Conservation (phyloP, 2,113 vertebrate genomes). For the Cryptoleucopteryx plumbea region DNA sequence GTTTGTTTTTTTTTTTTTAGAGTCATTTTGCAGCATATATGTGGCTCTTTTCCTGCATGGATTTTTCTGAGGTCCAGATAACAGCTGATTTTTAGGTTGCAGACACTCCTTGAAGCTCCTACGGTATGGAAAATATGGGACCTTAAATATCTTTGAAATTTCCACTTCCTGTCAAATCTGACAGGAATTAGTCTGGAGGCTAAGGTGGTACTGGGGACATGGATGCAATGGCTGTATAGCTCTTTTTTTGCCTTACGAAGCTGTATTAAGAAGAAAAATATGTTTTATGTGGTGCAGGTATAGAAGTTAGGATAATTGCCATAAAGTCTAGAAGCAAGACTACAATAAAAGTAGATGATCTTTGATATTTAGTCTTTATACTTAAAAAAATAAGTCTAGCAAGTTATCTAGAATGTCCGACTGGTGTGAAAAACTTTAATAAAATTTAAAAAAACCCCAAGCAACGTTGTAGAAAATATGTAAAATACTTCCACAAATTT, state of each 20-base stretch:
- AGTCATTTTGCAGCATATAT: no score
- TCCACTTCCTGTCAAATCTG: not conserved
- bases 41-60: not conserved
- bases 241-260: not conserved
- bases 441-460: not conserved
- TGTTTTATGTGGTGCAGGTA: not conserved
- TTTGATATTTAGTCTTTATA: not conserved
- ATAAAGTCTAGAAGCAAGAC: not conserved
- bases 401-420: not conserved
- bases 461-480: not conserved
- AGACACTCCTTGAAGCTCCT: not conserved
- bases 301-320: not conserved
- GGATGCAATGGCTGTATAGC: not conserved
- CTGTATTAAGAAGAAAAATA: not conserved
- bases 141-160: not conserved
- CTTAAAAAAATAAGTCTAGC: not conserved
- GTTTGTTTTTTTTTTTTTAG: not conserved
- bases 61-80: not conserved
- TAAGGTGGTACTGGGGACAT: not conserved
- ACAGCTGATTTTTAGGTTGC: not conserved
- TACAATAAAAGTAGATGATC: not conserved
- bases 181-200: not conserved
- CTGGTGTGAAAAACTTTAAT: not conserved
- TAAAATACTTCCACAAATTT: not conserved
- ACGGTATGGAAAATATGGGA: not conserved